phyloP scores from a whole-genome alignment of 2,113 vertebrate species.

The Dromaius novaehollandiae region DNA sequence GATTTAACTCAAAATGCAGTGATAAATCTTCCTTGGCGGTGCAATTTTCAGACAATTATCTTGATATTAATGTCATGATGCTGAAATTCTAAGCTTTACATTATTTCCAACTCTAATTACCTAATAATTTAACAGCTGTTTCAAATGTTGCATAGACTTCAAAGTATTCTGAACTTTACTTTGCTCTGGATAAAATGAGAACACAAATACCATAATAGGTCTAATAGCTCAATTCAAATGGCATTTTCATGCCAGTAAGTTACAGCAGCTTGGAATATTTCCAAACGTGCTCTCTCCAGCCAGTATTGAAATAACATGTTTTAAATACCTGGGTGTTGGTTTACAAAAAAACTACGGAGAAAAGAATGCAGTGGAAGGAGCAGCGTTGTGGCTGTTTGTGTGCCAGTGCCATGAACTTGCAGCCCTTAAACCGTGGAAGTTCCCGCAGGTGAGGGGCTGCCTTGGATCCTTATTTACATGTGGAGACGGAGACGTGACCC shows the following conservation, averaged over 20 bases:
- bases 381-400: not conserved
- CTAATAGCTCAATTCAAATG: not conserved
- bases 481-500: rapidly evolving
- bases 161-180: not conserved
- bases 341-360: not conserved
- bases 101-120: not conserved
- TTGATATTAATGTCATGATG: not conserved
- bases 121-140: not conserved
- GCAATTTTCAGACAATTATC: not conserved
- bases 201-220: not conserved
- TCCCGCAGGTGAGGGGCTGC: not conserved
- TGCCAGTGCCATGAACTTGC: not conserved
- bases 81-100: not conserved
- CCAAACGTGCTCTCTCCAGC: not conserved
- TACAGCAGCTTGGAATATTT: not conserved
- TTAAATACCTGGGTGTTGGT: not conserved
- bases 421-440: not conserved
- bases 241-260: not conserved
- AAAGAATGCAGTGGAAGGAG: not conserved
- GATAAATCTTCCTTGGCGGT: not conserved
- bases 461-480: not conserved
- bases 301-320: not conserved
- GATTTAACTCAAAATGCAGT: not conserved
- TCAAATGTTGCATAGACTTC: not conserved
- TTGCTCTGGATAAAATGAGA: conserved; percentile 32